Evolutionary conservation across 2,797 vertebrate species (phyloP).

Genomic region (Syncerus caffer): DNA sequence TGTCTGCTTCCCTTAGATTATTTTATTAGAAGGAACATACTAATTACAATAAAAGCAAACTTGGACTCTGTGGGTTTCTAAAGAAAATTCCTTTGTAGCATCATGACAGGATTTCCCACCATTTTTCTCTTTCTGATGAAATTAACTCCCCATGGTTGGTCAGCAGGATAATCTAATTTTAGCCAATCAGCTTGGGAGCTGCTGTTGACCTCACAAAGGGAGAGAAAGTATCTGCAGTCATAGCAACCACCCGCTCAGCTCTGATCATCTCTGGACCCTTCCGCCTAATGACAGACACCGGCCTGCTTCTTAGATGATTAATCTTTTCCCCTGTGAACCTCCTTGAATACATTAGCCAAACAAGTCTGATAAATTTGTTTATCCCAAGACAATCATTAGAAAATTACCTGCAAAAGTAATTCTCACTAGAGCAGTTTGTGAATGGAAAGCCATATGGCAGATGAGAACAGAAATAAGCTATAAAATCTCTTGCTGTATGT

Average conservation of each 20-base stretch:
- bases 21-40: constrained; percentile 84
- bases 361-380: constrained; percentile 89
- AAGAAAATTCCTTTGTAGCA: constrained; percentile 86
- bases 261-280: constrained; percentile 83
- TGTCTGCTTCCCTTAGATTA: constrained; percentile 81
- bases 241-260: constrained; percentile 83
- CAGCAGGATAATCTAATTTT: constrained; percentile 84
- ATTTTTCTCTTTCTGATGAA: constrained; percentile 83
- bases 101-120: constrained; percentile 82
- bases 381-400: constrained; percentile 90
- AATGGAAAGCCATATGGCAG: constrained; percentile 86
- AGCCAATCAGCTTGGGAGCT: constrained; percentile 88
- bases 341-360: constrained; percentile 88
- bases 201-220: constrained; percentile 85
- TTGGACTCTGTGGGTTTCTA: constrained; percentile 80
- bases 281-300: constrained; percentile 84
- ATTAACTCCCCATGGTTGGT: constrained; percentile 85
- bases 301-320: constrained; percentile 89
- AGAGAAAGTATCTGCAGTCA: constrained; percentile 83
- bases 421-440: constrained; percentile 84
- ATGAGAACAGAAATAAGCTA: constrained; percentile 80
- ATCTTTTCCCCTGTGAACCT: constrained; percentile 88
- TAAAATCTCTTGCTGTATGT: constrained; percentile 71
- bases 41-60: constrained; percentile 83
- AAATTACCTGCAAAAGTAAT: constrained; percentile 90